Base-by-base conservation (phyloP, 2,888 invertebrate species). In the Netelia melanura region DNA sequence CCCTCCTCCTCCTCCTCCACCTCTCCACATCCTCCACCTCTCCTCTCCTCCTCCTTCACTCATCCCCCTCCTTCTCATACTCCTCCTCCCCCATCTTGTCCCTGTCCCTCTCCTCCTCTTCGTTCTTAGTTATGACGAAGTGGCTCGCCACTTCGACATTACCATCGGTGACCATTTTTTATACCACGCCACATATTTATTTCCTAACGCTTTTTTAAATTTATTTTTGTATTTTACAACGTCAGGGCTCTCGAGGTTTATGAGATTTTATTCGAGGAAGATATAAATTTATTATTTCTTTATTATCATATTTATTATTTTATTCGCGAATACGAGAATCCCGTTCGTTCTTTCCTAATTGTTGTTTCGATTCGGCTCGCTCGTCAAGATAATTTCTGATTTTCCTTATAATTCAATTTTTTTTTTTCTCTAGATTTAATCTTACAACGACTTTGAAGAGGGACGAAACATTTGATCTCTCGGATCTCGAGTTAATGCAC, bases 401-500 rank as follows among this genome's bases (percentile, higher is more conserved):
- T 43, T 43, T 65, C 3, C 0, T 65, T 65, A 17, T 17, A 6
- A 48, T 14, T 48, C 48, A 0, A 48, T 48, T 48, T 21, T 17
- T 21, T 17, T 21, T 54, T 44, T 65, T 65, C 2, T 21, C 44
- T 65, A 10, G 10, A 65, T 65, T 43, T 65, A 25, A 25, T 14
- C 44, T 44, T 10, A 5, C 8, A 5, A 65, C 21, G 65, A 8
- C 17, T 65, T 44, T 21, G n/a, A 43, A 21, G 5, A 2, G 44
- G 58, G 56, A 54, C 6, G 21, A 77, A 71, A 77, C 77, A 71
- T 25, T 23, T 52, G 71, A 77, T 71, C 25, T 56, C 30, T 44
- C 70, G 65, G 68, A 44, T 81, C 70, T 70, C 68, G 58, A 56
- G 61, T 44, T 64, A 81, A 81, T 67, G 56, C 65, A 74, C 48